Evolutionary conservation across 2,888 invertebrate genomes (phyloP), one percentile per base, ranked within the genome.

Genomic region (Dinocampus coccinellae): DNA sequence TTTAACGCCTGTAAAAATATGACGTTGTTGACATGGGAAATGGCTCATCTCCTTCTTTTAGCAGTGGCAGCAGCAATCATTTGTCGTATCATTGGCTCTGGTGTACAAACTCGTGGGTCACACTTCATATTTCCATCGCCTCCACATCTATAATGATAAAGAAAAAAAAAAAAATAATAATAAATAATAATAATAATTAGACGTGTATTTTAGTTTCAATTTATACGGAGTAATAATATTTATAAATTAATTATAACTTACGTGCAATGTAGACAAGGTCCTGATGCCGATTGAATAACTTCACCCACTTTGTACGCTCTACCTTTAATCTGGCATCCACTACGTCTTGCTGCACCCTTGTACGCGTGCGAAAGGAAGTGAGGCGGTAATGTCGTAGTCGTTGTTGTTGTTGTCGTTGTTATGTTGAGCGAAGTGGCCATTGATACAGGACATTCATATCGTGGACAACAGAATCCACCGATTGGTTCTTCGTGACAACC

Each of bases 211-310:
- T 16, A 16, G 2, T 16, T 22, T 2, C 9, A n/a, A 3, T 2
- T 2, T 42, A 11, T n/a, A 24, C 11, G 10, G 47, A 39, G 16
- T 26, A 47, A n/a, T 53, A 29, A 0, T 13, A 70, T 29, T 3
- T 1, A 61, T 36, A 73, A 26, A 60, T 55, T 52, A 29, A 53
- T 58, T 29, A 7, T 26, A 74, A 94, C 95, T 94, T 91, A 97
- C 96, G 93, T 94, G 95, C 97, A 97, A 88, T 95, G 93, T 89
- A 96, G 93, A 90, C 97, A 97, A 84, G 97, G 97, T 83, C 96
- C 96, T 82, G 96, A 97, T 66, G 96, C 93, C 75, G 95, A 93
- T 82, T 92, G 91, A 77, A 97, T 94, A 70, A 92, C 91, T 87
- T 97, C 95, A 79, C 97, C 97, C 74, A 96, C 94, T 88, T 92